phyloP scores from a whole-genome alignment of 2,888 invertebrate genomes.

The Macaria liturata region DNA sequence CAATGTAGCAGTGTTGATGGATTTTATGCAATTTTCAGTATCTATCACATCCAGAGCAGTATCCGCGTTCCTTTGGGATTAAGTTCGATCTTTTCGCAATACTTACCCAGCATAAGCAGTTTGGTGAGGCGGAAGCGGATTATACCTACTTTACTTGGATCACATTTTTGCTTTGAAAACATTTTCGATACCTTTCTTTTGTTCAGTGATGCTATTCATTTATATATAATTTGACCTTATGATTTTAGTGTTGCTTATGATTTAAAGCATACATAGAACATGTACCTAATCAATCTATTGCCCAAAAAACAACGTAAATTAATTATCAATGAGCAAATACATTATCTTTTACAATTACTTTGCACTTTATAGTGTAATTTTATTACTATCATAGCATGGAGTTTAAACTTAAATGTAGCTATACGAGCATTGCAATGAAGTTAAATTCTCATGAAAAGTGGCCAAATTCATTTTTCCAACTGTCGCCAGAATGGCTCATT shows the following conservation, averaged over 20 bases:
- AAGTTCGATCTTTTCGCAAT: slow-evolving; percentile 80
- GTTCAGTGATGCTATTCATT: too few species aligned
- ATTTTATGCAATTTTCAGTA: slow-evolving; percentile 83
- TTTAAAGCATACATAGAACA: too few species aligned
- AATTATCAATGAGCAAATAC: too few species aligned
- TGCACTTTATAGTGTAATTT: too few species aligned
- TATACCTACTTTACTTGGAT: slow-evolving; percentile 1
- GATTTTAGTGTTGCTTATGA: too few species aligned
- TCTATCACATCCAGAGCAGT: slow-evolving; percentile 77
- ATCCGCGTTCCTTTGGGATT: slow-evolving; percentile 72
- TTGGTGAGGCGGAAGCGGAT: slow-evolving; percentile 41
- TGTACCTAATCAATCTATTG: too few species aligned
- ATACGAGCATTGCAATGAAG: slow-evolving; percentile 6
- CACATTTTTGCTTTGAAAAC: too few species aligned
- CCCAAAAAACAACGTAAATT: too few species aligned
- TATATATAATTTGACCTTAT: too few species aligned
- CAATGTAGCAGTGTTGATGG: slow-evolving; percentile 77
- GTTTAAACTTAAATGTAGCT: slow-evolving; percentile 1
- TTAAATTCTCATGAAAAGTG: slow-evolving; percentile 13
- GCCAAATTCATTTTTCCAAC: slow-evolving; percentile 15
- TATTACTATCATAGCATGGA: too few species aligned
- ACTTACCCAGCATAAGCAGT: slow-evolving; percentile 73
- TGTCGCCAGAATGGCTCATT: slow-evolving; percentile 32
- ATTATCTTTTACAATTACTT: too few species aligned
- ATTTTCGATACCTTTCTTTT: too few species aligned